Percentiles rank a stretch among this genome's conserved stretches.
Conservation (phyloP, 1,140 invertebrate species). For the Cydia pomonella region DNA sequence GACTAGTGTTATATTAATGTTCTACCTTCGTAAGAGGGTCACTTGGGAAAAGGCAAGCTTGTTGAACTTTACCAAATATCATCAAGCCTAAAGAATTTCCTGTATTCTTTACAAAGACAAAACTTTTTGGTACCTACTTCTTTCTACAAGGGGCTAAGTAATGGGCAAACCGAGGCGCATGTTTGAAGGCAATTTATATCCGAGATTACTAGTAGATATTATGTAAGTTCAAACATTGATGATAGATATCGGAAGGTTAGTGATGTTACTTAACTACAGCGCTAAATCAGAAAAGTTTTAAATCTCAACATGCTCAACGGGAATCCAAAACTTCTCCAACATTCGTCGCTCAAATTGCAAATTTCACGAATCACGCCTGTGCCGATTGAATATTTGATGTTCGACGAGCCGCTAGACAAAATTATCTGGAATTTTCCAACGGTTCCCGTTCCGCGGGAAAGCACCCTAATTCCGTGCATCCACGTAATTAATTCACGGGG, state of each 20-base stretch:
- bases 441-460: background rate
- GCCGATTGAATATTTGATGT: slow-evolving; percentile 17
- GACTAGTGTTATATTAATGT: slow-evolving; percentile 24
- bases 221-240: background rate
- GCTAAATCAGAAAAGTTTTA: background rate
- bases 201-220: too few species aligned
- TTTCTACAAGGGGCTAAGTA: too few species aligned
- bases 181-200: too few species aligned
- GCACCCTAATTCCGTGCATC: slow-evolving; percentile 5
- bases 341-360: background rate
- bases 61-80: too few species aligned
- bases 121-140: too few species aligned
- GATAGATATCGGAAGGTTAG: background rate
- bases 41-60: background rate
- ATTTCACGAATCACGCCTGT: slow-evolving; percentile 10
- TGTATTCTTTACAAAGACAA: too few species aligned
- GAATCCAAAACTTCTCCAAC: background rate
- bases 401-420: background rate
- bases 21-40: slow-evolving; percentile 15
- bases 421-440: slow-evolving; percentile 4
- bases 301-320: background rate
- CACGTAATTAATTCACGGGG: slow-evolving; percentile 11
- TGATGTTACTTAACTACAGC: background rate
- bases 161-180: too few species aligned
- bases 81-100: too few species aligned